These are phyloP conservation scores for Hyles euphorbiae DNA, from an alignment of 1,140 invertebrate genomes.

Conservation along the genomic window DNA sequence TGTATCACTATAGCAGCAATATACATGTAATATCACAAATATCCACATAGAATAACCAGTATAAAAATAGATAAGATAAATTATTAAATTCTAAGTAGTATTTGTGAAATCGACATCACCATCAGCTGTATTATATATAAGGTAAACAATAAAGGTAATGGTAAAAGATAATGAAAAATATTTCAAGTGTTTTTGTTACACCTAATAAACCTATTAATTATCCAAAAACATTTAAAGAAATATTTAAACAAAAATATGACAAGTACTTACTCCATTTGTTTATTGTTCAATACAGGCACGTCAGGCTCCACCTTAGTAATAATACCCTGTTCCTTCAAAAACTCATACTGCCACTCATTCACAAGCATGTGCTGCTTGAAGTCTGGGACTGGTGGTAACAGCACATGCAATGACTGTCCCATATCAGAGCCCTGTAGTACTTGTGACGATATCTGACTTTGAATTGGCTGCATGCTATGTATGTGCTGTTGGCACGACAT, in stretches of 20 bases:
- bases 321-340: constrained; percentile 47
- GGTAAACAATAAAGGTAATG: too few species aligned
- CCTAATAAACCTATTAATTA: too few species aligned
- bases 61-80: too few species aligned
- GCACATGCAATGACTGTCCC: constrained; percentile 46
- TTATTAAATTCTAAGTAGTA: too few species aligned
- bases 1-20: too few species aligned
- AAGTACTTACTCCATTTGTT: constrained; percentile 41
- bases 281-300: constrained; percentile 28
- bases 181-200: too few species aligned
- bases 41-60: too few species aligned
- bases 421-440: constrained; percentile 43
- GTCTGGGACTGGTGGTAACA: constrained; percentile 49
- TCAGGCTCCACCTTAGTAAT: constrained; percentile 46
- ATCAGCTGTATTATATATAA: too few species aligned
- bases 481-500: constrained; percentile 59
- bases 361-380: constrained; percentile 51
- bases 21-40: too few species aligned
- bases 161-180: too few species aligned
- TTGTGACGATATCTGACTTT: constrained; percentile 37
- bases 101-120: too few species aligned
- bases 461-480: constrained; percentile 42
- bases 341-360: constrained; percentile 47
- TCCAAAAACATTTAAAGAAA: neutral
- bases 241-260: constrained; percentile 4